Evolutionary conservation across 2,888 invertebrate species (phyloP), one percentile per base, ranked within the genome.

Genomic region (Habrosyne pyritoides): DNA sequence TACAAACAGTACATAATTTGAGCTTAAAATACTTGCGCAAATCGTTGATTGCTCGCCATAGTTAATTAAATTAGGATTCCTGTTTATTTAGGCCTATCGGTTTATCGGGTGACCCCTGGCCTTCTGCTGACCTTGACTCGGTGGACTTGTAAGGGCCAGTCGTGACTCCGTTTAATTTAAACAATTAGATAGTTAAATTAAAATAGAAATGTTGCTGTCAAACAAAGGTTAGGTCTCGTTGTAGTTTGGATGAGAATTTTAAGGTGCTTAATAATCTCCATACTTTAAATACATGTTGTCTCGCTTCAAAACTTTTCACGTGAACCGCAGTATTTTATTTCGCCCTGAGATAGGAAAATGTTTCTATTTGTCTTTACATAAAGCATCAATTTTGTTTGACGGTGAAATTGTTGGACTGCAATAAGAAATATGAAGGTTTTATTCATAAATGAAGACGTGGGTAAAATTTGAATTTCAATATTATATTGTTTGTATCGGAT

Each of bases 81-180:
- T 82, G 79, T 84, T 83, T 80, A 71, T 69, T 81, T 79, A 81
- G 84, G 79, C 49, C 66, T 66, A 69, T 77, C 59, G 66, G 75
- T 65, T 66, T 75, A 78, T 75, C 71, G 72, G 69, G 65, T 71
- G 74, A 72, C 71, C 72, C 64, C 64, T 71, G 63, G 65, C 68
- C 67, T n/a, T 18, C 2, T 18, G 42, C 10, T 30, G 67, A 58
- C 58, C 61, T 47, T 61, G 57, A 57, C 52, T 55, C 55, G 46
- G 54, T 55, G 52, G 57, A 52, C 63, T 59, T 59, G 59, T 61
- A 30, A 50, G 28, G 49, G 49, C 26, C 28, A 24, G 49, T 49
- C 28, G 50, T 50, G 28, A 28, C 28, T 49, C 28, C 26, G 24
- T 50, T 50, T 50, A 28, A 26, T 42, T 42, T 42, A 42, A 24